Base-by-base conservation (phyloP, 2,113 vertebrate genomes). In the Equus quagga region DNA sequence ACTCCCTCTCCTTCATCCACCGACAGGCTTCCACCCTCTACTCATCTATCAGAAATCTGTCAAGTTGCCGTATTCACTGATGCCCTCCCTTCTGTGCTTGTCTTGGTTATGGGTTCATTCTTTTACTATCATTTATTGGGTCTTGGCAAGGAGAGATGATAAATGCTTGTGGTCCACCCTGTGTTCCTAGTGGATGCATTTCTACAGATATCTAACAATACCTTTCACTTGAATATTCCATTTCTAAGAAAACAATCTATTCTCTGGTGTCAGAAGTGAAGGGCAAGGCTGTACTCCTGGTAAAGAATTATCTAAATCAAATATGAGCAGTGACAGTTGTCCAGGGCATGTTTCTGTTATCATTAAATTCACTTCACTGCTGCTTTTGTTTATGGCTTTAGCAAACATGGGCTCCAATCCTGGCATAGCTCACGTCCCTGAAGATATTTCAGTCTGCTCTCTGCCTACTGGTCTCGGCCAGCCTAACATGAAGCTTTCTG, bases 241-340 rank as follows among this genome's bases (percentile, higher is more conserved):
- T 93, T 89, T 94, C 86, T 81, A 94, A 95, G 94, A 82, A 97
- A 97, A 80, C 44, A 24, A 62, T 93, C 86, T 88, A 44, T 93
- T 96, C 67, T 93, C 80, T 92, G 82, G 51, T 96, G 83, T 94
- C 92, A 96, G 89, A 93, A 96, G 94, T 92, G 97, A 98, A 96
- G 69, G 86, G 75, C 89, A 96, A 92, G 31, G 7, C 58, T 96
- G 60, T 88, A 80, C 24, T 56, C 0, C 17, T 90, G 23, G 33
- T 82, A 81, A 95, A 86, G 62, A 95, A 92, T 87, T 83, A 96
- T 88, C 58, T 64, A 78, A 82, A 84, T 96, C 96, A 97, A 78
- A 81, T 89, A 54, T 13, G 73, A 96, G 73, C 51, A 81, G 87
- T 88, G 87, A 58, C 58, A 81, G 92, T 93, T 95, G 94, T 92